A percentile compares a stretch with the other conserved stretches of the same genome.
These are phyloP conservation scores for Apodemia zela DNA, from an alignment of 2,888 invertebrate genomes.

Conservation along the genomic window DNA sequence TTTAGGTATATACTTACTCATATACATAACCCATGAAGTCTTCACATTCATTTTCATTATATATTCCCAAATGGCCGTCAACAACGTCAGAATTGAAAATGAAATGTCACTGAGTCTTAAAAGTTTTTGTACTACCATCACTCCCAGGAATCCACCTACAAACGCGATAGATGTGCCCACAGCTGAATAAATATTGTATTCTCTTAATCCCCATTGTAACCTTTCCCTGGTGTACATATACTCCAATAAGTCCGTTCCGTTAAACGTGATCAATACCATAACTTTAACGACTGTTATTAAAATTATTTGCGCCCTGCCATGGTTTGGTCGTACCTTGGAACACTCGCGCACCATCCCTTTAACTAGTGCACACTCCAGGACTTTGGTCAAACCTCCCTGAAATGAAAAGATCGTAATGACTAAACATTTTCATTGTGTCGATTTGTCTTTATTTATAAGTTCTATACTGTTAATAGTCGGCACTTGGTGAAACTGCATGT, in stretches of 20 bases:
- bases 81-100: slow-evolving; percentile 39
- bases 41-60: slow-evolving; percentile 43
- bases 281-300: not conserved
- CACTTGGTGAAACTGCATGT: too few species aligned
- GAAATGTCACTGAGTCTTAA: slow-evolving; percentile 50
- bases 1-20: slow-evolving; percentile 46
- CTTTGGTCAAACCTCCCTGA: not conserved
- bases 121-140: slow-evolving; percentile 50
- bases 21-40: slow-evolving; percentile 58
- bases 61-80: slow-evolving; percentile 45
- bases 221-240: slow-evolving; percentile 81
- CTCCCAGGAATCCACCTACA: slow-evolving; percentile 66
- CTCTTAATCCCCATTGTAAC: slow-evolving; percentile 81
- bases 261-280: not conserved
- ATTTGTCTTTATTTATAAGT: too few species aligned
- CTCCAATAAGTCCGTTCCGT: not conserved
- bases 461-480: too few species aligned
- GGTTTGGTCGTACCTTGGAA: not conserved
- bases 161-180: slow-evolving; percentile 62
- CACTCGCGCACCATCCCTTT: not conserved
- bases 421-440: not conserved
- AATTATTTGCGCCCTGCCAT: slow-evolving; percentile 1
- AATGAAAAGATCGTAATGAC: not conserved
- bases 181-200: slow-evolving; percentile 77
- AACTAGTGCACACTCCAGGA: not conserved